These are phyloP conservation scores for Autographa gamma DNA, from an alignment of 2,888 invertebrate species.

Conservation along the genomic window DNA sequence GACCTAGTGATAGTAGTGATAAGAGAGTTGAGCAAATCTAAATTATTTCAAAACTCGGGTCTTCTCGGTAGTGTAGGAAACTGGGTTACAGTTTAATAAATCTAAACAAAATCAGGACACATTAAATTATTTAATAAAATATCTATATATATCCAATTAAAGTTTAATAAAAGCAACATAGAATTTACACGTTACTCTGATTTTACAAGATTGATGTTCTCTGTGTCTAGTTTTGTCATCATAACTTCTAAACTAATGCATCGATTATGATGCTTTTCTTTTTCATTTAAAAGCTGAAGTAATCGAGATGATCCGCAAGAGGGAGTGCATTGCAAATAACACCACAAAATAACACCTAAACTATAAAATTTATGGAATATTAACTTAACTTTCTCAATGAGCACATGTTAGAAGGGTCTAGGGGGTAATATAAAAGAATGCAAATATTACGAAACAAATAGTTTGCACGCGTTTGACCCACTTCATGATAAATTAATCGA, in stretches of 20 bases:
- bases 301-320: too few species aligned
- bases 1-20: constrained; percentile 4
- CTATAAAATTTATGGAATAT: neutral
- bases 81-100: neutral
- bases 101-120: too few species aligned
- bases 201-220: too few species aligned
- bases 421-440: constrained; percentile 9
- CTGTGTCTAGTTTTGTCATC: too few species aligned
- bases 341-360: neutral
- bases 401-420: neutral
- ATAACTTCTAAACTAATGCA: too few species aligned
- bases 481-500: constrained; percentile 30
- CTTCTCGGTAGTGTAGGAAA: neutral
- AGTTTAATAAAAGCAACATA: too few species aligned
- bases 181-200: too few species aligned
- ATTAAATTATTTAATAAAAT: too few species aligned
- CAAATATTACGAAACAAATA: constrained; percentile 22
- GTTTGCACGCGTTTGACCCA: constrained; percentile 23
- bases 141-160: too few species aligned
- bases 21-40: neutral
- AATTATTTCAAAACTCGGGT: constrained; percentile 1
- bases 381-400: neutral
- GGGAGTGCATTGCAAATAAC: neutral
- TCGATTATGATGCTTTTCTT: too few species aligned
- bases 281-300: too few species aligned